Conservation (phyloP, 2,888 invertebrate species). For the Andricus quercusramuli region DNA sequence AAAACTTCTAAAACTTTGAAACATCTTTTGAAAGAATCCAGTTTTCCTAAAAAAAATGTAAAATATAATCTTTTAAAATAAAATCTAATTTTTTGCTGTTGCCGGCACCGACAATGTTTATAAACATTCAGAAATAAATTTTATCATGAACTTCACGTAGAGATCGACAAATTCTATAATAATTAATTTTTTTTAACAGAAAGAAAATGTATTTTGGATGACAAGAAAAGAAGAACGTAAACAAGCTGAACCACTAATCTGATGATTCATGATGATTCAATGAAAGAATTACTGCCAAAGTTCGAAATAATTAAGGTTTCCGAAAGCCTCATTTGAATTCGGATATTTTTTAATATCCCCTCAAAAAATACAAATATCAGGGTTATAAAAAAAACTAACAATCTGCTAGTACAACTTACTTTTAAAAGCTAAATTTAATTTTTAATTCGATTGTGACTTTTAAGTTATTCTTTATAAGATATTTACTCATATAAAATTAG, state of each 20-base stretch:
- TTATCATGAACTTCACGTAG: too few relatives aligned
- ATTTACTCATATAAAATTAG: neutral
- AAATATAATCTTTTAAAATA: too few relatives aligned
- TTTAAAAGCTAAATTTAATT: neutral
- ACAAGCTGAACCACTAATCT: slow-evolving; percentile 25
- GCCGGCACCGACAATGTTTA: too few relatives aligned
- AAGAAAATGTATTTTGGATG: slow-evolving; percentile 16
- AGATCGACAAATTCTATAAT: neutral
- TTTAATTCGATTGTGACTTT: neutral
- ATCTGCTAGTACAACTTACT: neutral
- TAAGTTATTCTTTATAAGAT: neutral
- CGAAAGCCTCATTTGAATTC: neutral
- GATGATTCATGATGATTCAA: neutral
- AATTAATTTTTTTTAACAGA: neutral
- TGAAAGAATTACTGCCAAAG: neutral
- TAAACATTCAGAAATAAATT: too few relatives aligned
- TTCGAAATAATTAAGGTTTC: neutral
- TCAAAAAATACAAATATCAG: neutral
- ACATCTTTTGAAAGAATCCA: too few relatives aligned
- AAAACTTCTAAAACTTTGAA: too few relatives aligned
- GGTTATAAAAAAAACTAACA: neutral
- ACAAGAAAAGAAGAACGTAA: slow-evolving; percentile 15
- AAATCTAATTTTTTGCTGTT: too few relatives aligned
- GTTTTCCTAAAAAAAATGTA: too few relatives aligned
- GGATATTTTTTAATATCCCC: neutral